Evolutionary conservation across 2,888 invertebrate genomes (phyloP).

Genomic region (Lymantria monacha): DNA sequence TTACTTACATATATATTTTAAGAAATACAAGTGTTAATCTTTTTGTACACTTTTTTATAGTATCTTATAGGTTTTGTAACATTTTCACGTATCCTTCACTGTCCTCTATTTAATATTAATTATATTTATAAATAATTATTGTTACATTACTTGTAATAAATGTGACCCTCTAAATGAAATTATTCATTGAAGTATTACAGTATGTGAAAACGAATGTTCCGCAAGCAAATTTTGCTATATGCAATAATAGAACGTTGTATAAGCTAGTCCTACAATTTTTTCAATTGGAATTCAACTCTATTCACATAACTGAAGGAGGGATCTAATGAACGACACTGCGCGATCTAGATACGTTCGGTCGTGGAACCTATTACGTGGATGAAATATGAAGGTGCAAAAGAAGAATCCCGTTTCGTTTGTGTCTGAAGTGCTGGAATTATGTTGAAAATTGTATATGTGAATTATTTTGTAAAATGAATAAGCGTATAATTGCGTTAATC

Average conservation of each 20-base stretch:
- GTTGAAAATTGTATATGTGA: too few species aligned
- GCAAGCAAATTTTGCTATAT: slow-evolving; percentile 63
- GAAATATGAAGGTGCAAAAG: slow-evolving; percentile 68
- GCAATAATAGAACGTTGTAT: slow-evolving; percentile 54
- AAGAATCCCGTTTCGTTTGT: slow-evolving; percentile 64
- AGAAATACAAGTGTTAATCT: too few species aligned
- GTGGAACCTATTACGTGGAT: slow-evolving; percentile 55
- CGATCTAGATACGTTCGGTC: slow-evolving; percentile 45
- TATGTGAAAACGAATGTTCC: slow-evolving; percentile 52
- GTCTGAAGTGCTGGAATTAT: slow-evolving; percentile 41
- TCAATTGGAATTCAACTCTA: slow-evolving; percentile 49
- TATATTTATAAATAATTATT: too few species aligned
- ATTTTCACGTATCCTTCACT: too few species aligned
- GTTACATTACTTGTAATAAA: too few species aligned
- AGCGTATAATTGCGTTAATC: too few species aligned
- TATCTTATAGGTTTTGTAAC: too few species aligned
- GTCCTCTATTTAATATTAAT: too few species aligned
- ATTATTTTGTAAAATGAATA: too few species aligned
- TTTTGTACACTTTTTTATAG: too few species aligned
- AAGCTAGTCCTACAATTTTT: slow-evolving; percentile 33
- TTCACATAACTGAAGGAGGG: slow-evolving; percentile 39
- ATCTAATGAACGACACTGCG: slow-evolving; percentile 27
- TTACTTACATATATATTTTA: too few species aligned
- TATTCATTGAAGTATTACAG: slow-evolving; percentile 52
- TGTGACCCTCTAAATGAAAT: too few species aligned